phyloP scores from a whole-genome alignment of 92 coral and sea anemone genomes.

The Siderastrea radians region DNA sequence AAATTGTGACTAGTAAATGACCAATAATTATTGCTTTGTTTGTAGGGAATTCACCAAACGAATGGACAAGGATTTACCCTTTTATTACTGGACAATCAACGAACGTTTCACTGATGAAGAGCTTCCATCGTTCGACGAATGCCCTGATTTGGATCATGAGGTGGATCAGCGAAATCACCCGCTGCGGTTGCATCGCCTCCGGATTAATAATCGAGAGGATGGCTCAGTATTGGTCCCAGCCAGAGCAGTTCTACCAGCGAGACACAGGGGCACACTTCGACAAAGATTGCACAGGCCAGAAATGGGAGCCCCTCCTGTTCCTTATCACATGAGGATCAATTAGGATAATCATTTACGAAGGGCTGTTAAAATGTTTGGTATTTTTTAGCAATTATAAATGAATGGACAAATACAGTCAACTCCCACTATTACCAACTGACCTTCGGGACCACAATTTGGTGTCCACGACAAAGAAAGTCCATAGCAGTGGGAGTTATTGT shows the following conservation, averaged over 20 bases:
- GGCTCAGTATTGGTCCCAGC: slow-evolving; percentile 64
- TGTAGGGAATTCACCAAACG: no score
- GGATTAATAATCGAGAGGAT: slow-evolving; percentile 75
- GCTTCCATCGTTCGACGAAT: slow-evolving; percentile 62
- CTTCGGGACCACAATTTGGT: no score
- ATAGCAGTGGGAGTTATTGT: no score
- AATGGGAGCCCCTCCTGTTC: slow-evolving; percentile 63
- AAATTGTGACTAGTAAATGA: no score
- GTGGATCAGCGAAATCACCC: slow-evolving; percentile 52
- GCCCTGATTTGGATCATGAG: slow-evolving; percentile 43
- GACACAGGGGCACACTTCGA: slow-evolving; percentile 42
- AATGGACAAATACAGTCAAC: no score
- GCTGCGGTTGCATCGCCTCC: slow-evolving; percentile 37
- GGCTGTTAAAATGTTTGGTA: no score
- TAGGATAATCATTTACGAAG: neutral
- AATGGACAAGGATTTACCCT: slow-evolving; percentile 64
- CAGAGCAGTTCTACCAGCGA: slow-evolving; percentile 65
- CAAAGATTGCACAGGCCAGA: slow-evolving; percentile 57
- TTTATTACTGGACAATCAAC: slow-evolving; percentile 71
- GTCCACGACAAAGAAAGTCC: no score
- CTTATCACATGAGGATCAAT: slow-evolving; percentile 31
- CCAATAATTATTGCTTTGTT: no score
- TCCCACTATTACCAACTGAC: no score
- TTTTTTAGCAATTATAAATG: no score
- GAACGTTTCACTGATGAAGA: slow-evolving; percentile 61